Conservation (phyloP, 2,888 invertebrate species). For the Agrotis segetum region DNA sequence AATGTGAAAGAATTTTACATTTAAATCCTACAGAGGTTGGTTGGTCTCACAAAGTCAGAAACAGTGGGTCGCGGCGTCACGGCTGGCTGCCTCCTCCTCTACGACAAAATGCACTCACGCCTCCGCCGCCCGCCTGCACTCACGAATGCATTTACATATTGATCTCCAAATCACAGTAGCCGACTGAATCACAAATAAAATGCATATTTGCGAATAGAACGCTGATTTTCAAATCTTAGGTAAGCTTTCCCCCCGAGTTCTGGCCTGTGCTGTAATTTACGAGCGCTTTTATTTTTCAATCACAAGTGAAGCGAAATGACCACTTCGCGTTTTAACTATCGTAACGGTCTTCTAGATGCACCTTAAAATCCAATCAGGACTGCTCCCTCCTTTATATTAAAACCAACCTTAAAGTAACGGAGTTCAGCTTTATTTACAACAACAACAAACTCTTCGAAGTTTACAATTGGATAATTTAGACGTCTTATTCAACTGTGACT, state of each 20-base stretch:
- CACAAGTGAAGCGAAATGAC: slow-evolving; percentile 54
- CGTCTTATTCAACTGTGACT: slow-evolving; percentile 60
- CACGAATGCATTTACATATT: slow-evolving; percentile 88
- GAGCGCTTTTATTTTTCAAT: slow-evolving; percentile 57
- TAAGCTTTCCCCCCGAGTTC: slow-evolving; percentile 4
- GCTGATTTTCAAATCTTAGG: slow-evolving; percentile 51
- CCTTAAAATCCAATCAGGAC: slow-evolving; percentile 49
- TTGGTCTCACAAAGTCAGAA: slow-evolving; percentile 74
- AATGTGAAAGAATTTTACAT: slow-evolving; percentile 63
- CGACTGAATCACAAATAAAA: slow-evolving; percentile 81
- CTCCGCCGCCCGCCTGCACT: slow-evolving; percentile 77
- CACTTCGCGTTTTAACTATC: slow-evolving; percentile 65
- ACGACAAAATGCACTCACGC: slow-evolving; percentile 88
- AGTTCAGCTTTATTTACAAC: slow-evolving; percentile 49
- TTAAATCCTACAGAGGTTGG: slow-evolving; percentile 71
- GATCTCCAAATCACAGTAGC: slow-evolving; percentile 84
- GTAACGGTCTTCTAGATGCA: slow-evolving; percentile 54
- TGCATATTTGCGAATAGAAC: slow-evolving; percentile 69
- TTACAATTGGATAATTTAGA: slow-evolving; percentile 61
- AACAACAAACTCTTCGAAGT: slow-evolving; percentile 41
- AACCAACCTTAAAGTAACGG: slow-evolving; percentile 48
- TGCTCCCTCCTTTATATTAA: slow-evolving; percentile 13
- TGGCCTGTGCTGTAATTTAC: slow-evolving; percentile 40
- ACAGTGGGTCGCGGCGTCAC: slow-evolving; percentile 76
- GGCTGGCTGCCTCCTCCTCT: slow-evolving; percentile 76